A percentile compares a stretch with the other conserved stretches of the same genome.
Conservation (phyloP, 2,113 vertebrate species). For the Proteles cristata region DNA sequence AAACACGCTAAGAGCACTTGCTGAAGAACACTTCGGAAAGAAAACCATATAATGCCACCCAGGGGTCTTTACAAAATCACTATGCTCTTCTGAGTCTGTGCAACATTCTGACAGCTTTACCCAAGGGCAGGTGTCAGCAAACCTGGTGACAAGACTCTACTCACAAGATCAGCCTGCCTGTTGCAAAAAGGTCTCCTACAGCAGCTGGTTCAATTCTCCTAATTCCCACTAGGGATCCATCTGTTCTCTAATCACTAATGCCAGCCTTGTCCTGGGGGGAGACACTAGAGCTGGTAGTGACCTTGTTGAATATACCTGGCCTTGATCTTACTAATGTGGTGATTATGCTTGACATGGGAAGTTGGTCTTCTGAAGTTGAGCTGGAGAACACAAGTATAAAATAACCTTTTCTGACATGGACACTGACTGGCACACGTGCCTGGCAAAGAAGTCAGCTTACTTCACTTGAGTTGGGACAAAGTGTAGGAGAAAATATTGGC, state of each 20-base stretch:
- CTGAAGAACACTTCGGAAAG: conserved; percentile 38
- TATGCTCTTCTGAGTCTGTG: neutral
- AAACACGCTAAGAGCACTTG: conserved; percentile 37
- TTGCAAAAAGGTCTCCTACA: neutral
- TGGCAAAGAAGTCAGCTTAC: neutral
- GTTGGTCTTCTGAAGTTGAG: neutral
- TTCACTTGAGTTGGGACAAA: neutral
- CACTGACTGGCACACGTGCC: neutral
- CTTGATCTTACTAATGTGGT: neutral
- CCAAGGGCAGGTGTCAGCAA: neutral
- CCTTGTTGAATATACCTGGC: neutral
- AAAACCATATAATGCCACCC: neutral
- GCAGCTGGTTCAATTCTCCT: neutral
- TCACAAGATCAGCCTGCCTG: neutral
- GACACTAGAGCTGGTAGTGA: neutral
- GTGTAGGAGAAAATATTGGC: neutral
- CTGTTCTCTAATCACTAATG: neutral
- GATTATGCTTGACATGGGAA: neutral
- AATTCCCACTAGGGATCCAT: neutral
- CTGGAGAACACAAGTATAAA: neutral
- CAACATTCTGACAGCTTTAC: neutral
- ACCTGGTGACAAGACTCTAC: neutral
- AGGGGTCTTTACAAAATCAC: neutral
- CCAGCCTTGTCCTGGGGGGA: neutral
- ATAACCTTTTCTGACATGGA: neutral